Conservation (phyloP, 2,888 invertebrate genomes). For the Allygus modestus region DNA sequence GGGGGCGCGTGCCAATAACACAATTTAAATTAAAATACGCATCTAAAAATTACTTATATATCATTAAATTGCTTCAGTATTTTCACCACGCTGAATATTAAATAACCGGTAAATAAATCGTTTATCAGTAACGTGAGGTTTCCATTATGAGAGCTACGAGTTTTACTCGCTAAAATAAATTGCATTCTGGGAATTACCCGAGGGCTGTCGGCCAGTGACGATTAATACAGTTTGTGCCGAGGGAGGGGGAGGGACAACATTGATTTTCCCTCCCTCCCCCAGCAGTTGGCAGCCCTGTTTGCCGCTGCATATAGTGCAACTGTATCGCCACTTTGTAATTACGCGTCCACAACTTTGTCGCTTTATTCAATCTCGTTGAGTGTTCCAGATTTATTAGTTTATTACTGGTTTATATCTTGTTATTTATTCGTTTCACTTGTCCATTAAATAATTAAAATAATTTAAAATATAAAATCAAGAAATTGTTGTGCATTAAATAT, state of each 20-base stretch:
- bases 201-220: conserved; percentile 18
- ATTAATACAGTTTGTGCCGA: conserved; percentile 31
- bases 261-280: conserved; percentile 18
- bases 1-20: no score
- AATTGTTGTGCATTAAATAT: no score
- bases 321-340: conserved; percentile 15
- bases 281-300: conserved; percentile 10
- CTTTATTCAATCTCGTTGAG: not conserved
- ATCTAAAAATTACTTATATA: no score
- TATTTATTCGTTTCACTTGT: no score
- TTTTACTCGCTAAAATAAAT: conserved; percentile 41
- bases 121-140: not conserved
- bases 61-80: no score
- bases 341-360: not conserved
- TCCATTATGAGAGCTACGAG: conserved; percentile 15
- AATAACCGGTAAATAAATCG: not conserved
- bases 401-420: not conserved
- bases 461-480: no score
- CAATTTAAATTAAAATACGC: no score
- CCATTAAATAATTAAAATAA: no score
- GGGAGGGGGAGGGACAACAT: conserved; percentile 16
- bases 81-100: no score
- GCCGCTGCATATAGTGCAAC: conserved; percentile 34
- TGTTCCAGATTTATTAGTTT: not conserved
- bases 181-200: conserved; percentile 23